Evolutionary conservation across 2,113 vertebrate genomes (phyloP).

Genomic region (Camarhynchus parvulus): DNA sequence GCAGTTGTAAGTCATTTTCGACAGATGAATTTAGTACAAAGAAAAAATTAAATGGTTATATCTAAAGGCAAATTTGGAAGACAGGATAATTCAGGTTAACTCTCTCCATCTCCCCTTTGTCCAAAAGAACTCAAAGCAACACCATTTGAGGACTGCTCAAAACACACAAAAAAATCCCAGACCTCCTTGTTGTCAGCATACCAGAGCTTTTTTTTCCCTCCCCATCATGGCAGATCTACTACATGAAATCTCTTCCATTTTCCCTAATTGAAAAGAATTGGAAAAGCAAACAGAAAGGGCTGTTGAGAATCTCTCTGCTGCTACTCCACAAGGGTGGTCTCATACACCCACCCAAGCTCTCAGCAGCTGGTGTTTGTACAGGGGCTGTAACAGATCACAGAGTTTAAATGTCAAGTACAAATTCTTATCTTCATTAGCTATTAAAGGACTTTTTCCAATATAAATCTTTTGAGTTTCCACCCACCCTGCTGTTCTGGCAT

Average conservation of each 20-base stretch:
- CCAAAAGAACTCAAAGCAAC: neutral
- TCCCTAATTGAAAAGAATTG: neutral
- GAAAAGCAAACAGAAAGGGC: neutral
- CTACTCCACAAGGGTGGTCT: neutral
- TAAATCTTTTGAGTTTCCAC: neutral
- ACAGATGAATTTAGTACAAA: neutral
- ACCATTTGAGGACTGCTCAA: neutral
- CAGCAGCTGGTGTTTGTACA: neutral
- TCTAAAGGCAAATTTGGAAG: neutral
- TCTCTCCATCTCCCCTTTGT: neutral
- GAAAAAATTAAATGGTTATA: neutral
- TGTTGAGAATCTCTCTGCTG: neutral
- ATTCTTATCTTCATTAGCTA: neutral
- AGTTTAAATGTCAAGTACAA: neutral
- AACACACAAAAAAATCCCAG: neutral
- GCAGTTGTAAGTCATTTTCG: neutral
- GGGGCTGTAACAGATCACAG: neutral
- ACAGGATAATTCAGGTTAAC: neutral
- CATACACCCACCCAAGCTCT: neutral
- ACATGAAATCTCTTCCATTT: neutral
- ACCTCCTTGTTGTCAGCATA: neutral
- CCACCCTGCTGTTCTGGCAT: neutral
- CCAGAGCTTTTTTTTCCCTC: no score
- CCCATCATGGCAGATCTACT: neutral
- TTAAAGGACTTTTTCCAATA: neutral